Conservation (phyloP, 2,888 invertebrate genomes). For the Ophioninae sp. region DNA sequence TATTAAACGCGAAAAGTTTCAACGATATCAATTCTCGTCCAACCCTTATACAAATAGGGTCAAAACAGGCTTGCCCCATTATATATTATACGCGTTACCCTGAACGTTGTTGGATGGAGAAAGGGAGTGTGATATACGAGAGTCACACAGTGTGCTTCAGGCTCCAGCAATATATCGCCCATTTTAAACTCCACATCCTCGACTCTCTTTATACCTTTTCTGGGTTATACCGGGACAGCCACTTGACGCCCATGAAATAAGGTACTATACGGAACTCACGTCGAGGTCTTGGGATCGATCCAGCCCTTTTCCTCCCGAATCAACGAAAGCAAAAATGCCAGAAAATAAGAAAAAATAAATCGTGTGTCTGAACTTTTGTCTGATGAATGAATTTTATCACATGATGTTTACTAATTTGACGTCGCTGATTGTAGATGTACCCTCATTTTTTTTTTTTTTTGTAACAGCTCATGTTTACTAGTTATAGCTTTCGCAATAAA, state of each 20-base stretch:
- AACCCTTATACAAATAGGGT: slow-evolving; percentile 21
- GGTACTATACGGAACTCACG: slow-evolving; percentile 14
- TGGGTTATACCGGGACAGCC: slow-evolving; percentile 35
- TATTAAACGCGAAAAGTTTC: background rate
- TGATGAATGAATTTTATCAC: too few species aligned
- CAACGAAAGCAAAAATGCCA: background rate
- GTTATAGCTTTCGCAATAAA: too few species aligned
- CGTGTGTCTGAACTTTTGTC: too few species aligned
- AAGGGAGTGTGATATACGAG: slow-evolving; percentile 57
- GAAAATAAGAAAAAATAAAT: background rate
- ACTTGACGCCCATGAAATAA: slow-evolving; percentile 56
- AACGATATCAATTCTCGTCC: background rate
- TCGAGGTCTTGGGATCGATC: background rate
- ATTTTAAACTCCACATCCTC: slow-evolving; percentile 25
- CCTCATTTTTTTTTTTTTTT: too few species aligned
- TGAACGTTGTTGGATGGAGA: slow-evolving; percentile 49
- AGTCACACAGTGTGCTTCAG: slow-evolving; percentile 37
- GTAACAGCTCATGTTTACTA: too few species aligned
- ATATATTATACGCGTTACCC: slow-evolving; percentile 59
- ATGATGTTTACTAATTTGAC: too few species aligned
- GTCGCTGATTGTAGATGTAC: too few species aligned
- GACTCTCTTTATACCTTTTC: slow-evolving; percentile 3
- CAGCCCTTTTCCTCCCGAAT: background rate
- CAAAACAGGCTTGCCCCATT: slow-evolving; percentile 52
- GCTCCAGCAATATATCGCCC: slow-evolving; percentile 27